Evolutionary conservation across 1,140 invertebrate genomes (phyloP).

Genomic region (Trichoplusia ni): DNA sequence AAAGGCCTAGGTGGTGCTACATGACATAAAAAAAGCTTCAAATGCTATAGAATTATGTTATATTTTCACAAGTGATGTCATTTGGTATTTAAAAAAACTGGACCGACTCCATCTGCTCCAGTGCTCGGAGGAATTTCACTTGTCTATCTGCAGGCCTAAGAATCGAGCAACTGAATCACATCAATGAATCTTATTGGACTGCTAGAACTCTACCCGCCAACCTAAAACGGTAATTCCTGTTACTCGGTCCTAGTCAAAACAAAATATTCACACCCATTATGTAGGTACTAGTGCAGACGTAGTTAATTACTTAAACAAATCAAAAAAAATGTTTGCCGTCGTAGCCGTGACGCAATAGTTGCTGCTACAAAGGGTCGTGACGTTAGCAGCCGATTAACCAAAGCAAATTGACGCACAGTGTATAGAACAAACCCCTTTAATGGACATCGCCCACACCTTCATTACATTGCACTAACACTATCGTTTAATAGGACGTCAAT

Average conservation of each 20-base stretch:
- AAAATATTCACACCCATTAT: slow-evolving; percentile 4
- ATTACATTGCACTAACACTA: slow-evolving; percentile 38
- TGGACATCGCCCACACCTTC: slow-evolving; percentile 58
- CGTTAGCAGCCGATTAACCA: slow-evolving; percentile 54
- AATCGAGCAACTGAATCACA: no score
- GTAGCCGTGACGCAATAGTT: slow-evolving; percentile 37
- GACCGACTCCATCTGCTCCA: no score
- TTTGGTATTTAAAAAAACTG: no score
- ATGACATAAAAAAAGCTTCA: no score
- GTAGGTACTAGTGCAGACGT: background rate
- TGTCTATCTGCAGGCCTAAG: no score
- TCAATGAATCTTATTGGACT: no score
- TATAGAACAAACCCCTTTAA: slow-evolving; percentile 33
- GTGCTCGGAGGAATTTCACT: no score
- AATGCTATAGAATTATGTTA: no score
- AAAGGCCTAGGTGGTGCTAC: no score
- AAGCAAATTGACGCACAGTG: slow-evolving; percentile 71
- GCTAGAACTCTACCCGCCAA: no score
- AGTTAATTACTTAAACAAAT: slow-evolving; percentile 30
- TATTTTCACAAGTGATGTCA: no score
- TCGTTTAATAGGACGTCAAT: slow-evolving; percentile 28
- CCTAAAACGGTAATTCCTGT: no score
- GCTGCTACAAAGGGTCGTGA: slow-evolving; percentile 49
- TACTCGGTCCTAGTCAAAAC: slow-evolving; percentile 33
- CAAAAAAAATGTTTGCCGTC: slow-evolving; percentile 41